Conservation (phyloP, 2,888 invertebrate genomes). For the Strigamia transsilvanica region DNA sequence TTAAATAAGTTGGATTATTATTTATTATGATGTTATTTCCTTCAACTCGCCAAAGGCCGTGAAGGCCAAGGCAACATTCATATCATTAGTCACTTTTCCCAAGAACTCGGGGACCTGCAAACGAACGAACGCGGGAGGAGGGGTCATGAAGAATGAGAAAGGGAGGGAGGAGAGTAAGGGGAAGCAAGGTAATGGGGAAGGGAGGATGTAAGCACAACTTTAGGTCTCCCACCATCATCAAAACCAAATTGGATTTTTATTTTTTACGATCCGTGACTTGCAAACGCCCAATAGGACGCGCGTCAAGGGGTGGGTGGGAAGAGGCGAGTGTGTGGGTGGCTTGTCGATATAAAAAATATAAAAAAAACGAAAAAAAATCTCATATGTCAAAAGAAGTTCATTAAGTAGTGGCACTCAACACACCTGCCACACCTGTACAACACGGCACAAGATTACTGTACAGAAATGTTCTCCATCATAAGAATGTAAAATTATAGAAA, state of each 20-base stretch:
- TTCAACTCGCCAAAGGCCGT: slow-evolving; percentile 49
- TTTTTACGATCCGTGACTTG: slow-evolving; percentile 49
- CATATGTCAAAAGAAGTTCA: slow-evolving; percentile 43
- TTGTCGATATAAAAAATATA: slow-evolving; percentile 27
- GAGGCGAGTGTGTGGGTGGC: slow-evolving; percentile 35
- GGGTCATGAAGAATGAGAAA: slow-evolving; percentile 46
- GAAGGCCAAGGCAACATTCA: slow-evolving; percentile 48
- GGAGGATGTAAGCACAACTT: slow-evolving; percentile 24
- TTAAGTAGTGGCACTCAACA: slow-evolving; percentile 40
- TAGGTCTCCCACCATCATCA: slow-evolving; percentile 47
- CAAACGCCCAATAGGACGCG: slow-evolving; percentile 45
- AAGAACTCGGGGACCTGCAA: slow-evolving; percentile 48
- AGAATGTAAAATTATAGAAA: slow-evolving; percentile 1
- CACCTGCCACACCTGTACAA: slow-evolving; percentile 40
- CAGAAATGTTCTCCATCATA: slow-evolving; percentile 2
- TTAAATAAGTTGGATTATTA: slow-evolving; percentile 49
- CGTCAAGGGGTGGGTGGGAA: slow-evolving; percentile 33
- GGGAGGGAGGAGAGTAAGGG: slow-evolving; percentile 30
- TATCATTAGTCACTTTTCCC: slow-evolving; percentile 49
- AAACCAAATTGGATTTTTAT: slow-evolving; percentile 49
- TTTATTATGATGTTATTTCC: slow-evolving; percentile 49
- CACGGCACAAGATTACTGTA: slow-evolving; percentile 10
- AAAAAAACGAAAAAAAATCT: slow-evolving; percentile 7
- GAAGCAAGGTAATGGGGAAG: slow-evolving; percentile 1
- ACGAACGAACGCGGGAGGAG: slow-evolving; percentile 32